Evolutionary conservation across 1,140 invertebrate species (phyloP).

Genomic region (Amyelois transitella): DNA sequence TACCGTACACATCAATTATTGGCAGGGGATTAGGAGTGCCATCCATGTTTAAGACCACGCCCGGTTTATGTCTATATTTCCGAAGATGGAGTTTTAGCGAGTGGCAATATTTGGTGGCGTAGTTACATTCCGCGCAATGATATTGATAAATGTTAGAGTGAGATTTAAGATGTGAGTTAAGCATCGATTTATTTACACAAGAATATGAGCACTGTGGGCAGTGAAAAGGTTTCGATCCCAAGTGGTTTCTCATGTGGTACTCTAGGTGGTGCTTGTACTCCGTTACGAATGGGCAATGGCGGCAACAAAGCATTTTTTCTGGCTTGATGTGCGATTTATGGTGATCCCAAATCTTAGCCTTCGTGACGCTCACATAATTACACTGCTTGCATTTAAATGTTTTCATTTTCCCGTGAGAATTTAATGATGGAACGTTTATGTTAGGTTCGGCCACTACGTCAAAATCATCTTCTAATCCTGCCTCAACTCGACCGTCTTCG

Average conservation of each 20-base stretch:
- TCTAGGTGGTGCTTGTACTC: slow-evolving; percentile 99
- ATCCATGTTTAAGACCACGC: slow-evolving; percentile 89
- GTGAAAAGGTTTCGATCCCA: slow-evolving; percentile 97
- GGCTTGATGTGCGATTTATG: slow-evolving; percentile 91
- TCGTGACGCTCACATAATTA: slow-evolving; percentile 87
- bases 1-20: slow-evolving; percentile 94
- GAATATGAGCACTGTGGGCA: slow-evolving; percentile 93
- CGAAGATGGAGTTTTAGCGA: slow-evolving; percentile 96
- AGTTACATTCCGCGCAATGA: slow-evolving; percentile 94
- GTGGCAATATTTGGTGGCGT: slow-evolving; percentile 99
- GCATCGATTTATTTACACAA: slow-evolving; percentile 99
- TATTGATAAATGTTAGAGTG: slow-evolving; percentile 98
- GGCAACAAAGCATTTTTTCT: slow-evolving; percentile 93
- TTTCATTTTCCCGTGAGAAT: slow-evolving; percentile 89
- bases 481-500: slow-evolving; percentile 67
- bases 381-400: slow-evolving; percentile 96
- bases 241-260: slow-evolving; percentile 97
- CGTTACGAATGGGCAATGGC: slow-evolving; percentile 96
- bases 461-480: slow-evolving; percentile 73
- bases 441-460: slow-evolving; percentile 79
- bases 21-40: slow-evolving; percentile 89
- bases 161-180: slow-evolving; percentile 98
- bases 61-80: slow-evolving; percentile 92
- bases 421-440: slow-evolving; percentile 83
- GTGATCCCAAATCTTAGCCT: slow-evolving; percentile 96